These are phyloP conservation scores for Trialeurodes vaporariorum DNA, from an alignment of 1,140 invertebrate species.

Conservation along the genomic window DNA sequence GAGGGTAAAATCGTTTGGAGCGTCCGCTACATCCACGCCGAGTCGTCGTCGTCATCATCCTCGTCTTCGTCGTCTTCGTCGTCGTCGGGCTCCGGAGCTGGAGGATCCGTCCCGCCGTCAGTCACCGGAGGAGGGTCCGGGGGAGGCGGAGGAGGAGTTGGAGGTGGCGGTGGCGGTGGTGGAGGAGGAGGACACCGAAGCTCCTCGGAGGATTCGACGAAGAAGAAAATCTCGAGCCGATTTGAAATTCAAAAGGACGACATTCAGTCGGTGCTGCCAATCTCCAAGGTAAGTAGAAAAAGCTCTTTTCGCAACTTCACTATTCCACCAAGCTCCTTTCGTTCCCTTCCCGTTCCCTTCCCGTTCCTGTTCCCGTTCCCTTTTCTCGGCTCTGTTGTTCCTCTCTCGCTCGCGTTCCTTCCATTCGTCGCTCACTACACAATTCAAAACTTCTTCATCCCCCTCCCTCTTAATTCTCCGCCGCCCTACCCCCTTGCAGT, in stretches of 20 bases:
- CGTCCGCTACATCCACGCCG: slow-evolving; percentile 44
- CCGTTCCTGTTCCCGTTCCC: too few species aligned
- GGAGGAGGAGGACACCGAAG: background rate
- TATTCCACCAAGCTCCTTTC: background rate
- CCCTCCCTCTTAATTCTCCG: too few species aligned
- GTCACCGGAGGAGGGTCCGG: too few species aligned
- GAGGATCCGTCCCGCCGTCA: background rate
- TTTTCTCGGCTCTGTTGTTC: too few species aligned
- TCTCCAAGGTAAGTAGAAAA: slow-evolving; percentile 67
- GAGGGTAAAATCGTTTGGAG: slow-evolving; percentile 71
- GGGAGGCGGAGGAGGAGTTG: too few species aligned
- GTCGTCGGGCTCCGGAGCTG: slow-evolving; percentile 6
- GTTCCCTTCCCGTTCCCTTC: too few species aligned
- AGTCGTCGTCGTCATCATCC: slow-evolving; percentile 20
- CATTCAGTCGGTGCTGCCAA: slow-evolving; percentile 84
- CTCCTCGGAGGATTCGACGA: slow-evolving; percentile 15
- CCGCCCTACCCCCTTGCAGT: too few species aligned
- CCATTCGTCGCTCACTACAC: too few species aligned
- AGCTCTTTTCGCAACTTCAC: background rate
- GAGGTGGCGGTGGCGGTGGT: too few species aligned
- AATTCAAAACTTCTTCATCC: too few species aligned
- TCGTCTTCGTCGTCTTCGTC: too few species aligned
- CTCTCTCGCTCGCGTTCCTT: too few species aligned
- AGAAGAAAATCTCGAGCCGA: slow-evolving; percentile 57
- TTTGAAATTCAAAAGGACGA: slow-evolving; percentile 89